A percentile compares a stretch with the other conserved stretches of the same genome.
Evolutionary conservation across 2,113 vertebrate genomes (phyloP).

Genomic region (Toxotes chatareus): DNA sequence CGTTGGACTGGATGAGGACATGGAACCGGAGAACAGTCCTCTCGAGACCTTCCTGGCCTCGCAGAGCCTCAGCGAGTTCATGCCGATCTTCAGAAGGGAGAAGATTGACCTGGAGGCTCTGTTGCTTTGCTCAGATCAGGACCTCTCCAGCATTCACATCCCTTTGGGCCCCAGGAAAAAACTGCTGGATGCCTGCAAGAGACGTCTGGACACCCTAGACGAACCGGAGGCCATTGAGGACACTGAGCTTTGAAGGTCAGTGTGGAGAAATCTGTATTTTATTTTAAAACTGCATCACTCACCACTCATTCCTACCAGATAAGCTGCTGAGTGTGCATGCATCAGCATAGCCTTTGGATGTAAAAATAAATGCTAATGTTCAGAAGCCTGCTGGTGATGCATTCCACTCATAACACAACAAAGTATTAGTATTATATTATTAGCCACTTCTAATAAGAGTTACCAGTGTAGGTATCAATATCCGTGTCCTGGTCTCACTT

Average conservation of each 20-base stretch:
- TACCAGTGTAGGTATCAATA: no score
- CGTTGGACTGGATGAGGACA: constrained; percentile 84
- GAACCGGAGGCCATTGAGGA: constrained; percentile 90
- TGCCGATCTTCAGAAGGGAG: constrained; percentile 89
- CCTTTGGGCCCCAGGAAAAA: constrained; percentile 95
- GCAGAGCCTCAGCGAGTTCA: constrained; percentile 90
- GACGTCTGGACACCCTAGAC: constrained; percentile 89
- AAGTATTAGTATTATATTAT: not conserved
- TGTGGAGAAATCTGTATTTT: not conserved
- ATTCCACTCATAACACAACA: no score
- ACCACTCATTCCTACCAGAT: not conserved
- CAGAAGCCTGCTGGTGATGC: no score
- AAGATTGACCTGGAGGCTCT: constrained; percentile 95
- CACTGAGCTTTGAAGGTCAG: constrained; percentile 89
- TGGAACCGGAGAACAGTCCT: constrained; percentile 89
- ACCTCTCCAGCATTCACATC: constrained; percentile 92
- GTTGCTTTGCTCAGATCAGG: constrained; percentile 92
- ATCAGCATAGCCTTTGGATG: not conserved
- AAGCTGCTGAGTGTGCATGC: not conserved
- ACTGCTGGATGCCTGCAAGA: constrained; percentile 91
- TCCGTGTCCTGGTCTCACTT: no score
- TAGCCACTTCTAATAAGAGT: not conserved
- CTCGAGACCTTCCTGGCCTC: constrained; percentile 95
- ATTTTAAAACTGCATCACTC: not conserved
- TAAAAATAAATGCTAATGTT: no score